Percentiles rank a stretch among this genome's conserved stretches.
These are phyloP conservation scores for Himalopsyche japonica DNA, from an alignment of 2,888 invertebrate species.

Conservation along the genomic window DNA sequence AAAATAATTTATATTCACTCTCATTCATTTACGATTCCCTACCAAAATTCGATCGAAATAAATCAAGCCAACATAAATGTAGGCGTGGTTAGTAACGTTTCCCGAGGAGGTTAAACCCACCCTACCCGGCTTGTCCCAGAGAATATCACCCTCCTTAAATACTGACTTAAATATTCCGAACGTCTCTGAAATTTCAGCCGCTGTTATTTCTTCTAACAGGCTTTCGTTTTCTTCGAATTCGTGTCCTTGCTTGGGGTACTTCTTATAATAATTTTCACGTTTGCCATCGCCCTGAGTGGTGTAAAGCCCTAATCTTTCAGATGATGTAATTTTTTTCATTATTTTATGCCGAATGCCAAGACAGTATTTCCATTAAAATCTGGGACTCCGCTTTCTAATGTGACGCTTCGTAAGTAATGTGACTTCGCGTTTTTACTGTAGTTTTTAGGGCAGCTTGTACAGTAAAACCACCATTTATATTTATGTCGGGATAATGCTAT, in stretches of 20 bases:
- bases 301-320: not conserved
- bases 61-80: not conserved
- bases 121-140: not conserved
- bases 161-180: not conserved
- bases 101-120: not conserved
- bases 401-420: too few relatives aligned
- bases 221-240: not conserved
- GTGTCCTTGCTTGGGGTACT: not conserved
- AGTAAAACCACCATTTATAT: too few relatives aligned
- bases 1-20: too few relatives aligned
- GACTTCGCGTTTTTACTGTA: too few relatives aligned
- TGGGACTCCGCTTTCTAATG: too few relatives aligned
- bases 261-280: not conserved
- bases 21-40: not conserved
- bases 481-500: too few relatives aligned
- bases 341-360: too few relatives aligned
- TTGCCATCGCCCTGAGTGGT: not conserved
- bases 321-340: not conserved
- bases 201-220: not conserved
- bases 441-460: too few relatives aligned
- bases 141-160: not conserved
- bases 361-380: too few relatives aligned
- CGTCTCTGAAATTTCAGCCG: not conserved
- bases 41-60: not conserved
- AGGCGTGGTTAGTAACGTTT: not conserved